Evolutionary conservation across 2,797 vertebrate genomes (phyloP), one percentile per base, ranked within the genome.

Genomic region (Intellagama lesueurii): DNA sequence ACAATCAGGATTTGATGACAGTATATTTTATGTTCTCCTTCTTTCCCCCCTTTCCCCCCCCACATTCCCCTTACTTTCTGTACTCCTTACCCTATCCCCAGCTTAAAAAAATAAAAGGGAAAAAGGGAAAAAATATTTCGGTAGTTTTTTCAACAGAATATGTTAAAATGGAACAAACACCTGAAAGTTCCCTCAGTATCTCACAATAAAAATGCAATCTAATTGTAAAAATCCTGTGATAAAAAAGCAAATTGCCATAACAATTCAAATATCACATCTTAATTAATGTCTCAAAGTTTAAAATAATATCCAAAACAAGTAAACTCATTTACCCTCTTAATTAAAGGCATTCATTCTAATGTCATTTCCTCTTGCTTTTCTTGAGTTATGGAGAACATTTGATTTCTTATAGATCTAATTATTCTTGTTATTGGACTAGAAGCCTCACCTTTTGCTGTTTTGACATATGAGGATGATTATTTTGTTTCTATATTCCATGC

Each of bases 311-410:
- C 60, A 40, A 82, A 82, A 86, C 84, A 86, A 86, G 70, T 69
- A 81, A 90, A 60, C 84, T 82, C 79, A 82, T 90, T 90, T 90
- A 69, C 60, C 78, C 64, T 90, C 78, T 82, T 90, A 90, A 90
- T 86, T 90, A 86, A 90, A 90, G 44, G 52, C 84, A 90, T 90
- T 86, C 44, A 60, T 90, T 90, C 82, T 90, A 86, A 77, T 90
- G 56, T 28, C 44, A 52, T 76, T n/a, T 19, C 22, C 44, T 44
- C 7, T 3, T 28, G 19, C 64, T n/a, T 81, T 73, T 26, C 30
- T n/a, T 86, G 44, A 76, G 19, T 76, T 90, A 70, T 60, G 79
- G 64, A 82, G 60, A 90, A 77, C 60, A 82, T 81, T 82, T 86
- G 70, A 82, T 86, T 86, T 76, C 60, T 82, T 86, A 82, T 90